Evolutionary conservation across 92 coral and sea anemone species (phyloP).

Genomic region (Micromussa lordhowensis): DNA sequence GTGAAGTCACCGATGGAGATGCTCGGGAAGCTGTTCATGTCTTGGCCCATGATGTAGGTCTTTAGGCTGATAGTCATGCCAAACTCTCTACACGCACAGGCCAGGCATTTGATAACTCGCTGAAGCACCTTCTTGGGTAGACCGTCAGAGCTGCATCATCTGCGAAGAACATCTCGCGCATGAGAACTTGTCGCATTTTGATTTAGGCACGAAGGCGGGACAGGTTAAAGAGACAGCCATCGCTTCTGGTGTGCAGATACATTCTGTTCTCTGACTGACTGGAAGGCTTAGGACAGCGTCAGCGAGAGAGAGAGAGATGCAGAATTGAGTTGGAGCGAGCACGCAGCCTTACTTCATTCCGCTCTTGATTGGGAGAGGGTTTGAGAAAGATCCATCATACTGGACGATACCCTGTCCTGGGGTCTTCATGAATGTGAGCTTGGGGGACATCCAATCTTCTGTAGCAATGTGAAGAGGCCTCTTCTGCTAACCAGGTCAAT

Average conservation of each 20-base stretch:
- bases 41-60: conserved; percentile 29
- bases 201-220: neutral
- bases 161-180: neutral
- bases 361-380: too few species aligned
- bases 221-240: neutral
- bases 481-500: too few species aligned
- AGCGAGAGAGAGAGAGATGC: too few species aligned
- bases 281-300: too few species aligned
- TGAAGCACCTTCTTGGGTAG: neutral
- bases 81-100: conserved; percentile 40
- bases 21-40: conserved; percentile 4
- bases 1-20: conserved; percentile 5
- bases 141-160: neutral
- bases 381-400: too few species aligned
- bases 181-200: neutral
- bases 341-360: too few species aligned
- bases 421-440: neutral
- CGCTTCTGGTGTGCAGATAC: neutral
- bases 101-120: neutral
- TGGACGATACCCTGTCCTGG: too few species aligned
- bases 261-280: too few species aligned
- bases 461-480: too few species aligned
- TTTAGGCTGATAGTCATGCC: conserved; percentile 44
- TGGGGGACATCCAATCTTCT: conserved; percentile 40
- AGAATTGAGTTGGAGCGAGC: too few species aligned